Percentiles rank a stretch among this genome's conserved stretches.
These are phyloP conservation scores for Hippocampus zosterae DNA, from an alignment of 2,113 vertebrate species.

Conservation along the genomic window DNA sequence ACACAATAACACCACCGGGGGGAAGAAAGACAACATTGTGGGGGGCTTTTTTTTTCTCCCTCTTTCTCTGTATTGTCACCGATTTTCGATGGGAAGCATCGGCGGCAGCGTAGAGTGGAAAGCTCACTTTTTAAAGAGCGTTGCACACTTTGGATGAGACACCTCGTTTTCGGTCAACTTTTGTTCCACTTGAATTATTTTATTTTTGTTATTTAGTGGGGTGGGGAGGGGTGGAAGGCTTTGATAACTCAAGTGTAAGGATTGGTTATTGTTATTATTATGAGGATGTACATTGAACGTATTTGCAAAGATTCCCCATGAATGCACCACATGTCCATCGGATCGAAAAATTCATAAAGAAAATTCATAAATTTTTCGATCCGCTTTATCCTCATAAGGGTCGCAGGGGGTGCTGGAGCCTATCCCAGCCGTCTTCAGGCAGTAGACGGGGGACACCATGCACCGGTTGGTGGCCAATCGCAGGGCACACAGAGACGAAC, in stretches of 20 bases:
- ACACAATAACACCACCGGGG: constrained; percentile 64
- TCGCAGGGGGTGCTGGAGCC: no score
- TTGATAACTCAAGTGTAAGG: background rate
- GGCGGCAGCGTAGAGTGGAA: constrained; percentile 17
- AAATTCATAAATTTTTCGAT: no score
- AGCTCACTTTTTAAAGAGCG: background rate
- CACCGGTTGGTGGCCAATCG: no score
- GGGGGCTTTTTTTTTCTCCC: constrained; percentile 28
- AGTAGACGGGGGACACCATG: no score
- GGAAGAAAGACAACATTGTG: constrained; percentile 57
- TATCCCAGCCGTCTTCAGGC: no score
- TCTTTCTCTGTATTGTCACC: constrained; percentile 39
- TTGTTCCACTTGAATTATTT: background rate
- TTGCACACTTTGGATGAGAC: constrained; percentile 51
- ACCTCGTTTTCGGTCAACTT: constrained; percentile 24
- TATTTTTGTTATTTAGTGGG: background rate
- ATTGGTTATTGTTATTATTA: background rate
- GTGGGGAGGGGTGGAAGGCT: background rate
- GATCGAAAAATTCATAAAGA: no score
- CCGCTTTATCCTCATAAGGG: no score
- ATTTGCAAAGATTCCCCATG: no score
- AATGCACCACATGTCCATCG: no score
- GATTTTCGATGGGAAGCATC: constrained; percentile 48
- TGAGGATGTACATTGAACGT: no score
- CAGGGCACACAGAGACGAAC: no score